phyloP scores from a whole-genome alignment of 2,888 invertebrate genomes.

The Pseudococcus viburni region DNA sequence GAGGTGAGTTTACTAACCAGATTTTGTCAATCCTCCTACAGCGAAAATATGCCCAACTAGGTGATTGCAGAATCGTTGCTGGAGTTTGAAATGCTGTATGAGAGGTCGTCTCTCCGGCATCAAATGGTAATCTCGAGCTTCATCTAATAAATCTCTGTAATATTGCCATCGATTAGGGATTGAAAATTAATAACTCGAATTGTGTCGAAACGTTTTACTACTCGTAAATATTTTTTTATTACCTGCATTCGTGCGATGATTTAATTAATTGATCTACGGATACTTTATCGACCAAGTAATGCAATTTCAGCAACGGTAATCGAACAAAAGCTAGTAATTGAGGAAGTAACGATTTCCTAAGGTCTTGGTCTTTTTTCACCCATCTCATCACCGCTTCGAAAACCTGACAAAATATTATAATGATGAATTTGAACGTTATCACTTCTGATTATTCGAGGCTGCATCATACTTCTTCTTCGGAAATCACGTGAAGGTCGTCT shows the following conservation, averaged over 20 bases:
- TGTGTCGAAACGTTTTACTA: not conserved
- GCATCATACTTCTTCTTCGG: constrained; percentile 78
- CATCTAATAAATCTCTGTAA: constrained; percentile 84
- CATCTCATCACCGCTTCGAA: constrained; percentile 88
- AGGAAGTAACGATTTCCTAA: constrained; percentile 77
- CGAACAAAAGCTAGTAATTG: constrained; percentile 83
- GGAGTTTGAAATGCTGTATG: constrained; percentile 82
- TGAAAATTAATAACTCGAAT: constrained; percentile 33
- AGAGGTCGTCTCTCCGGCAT: constrained; percentile 87
- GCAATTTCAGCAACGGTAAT: constrained; percentile 84
- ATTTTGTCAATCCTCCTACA: constrained; percentile 87
- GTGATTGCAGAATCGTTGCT: constrained; percentile 82
- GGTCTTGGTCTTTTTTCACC: constrained; percentile 79
- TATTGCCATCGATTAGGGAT: not conserved
- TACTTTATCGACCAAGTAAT: constrained; percentile 85
- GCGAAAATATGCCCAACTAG: constrained; percentile 88
- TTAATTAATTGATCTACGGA: constrained; percentile 84
- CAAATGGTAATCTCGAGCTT: constrained; percentile 89
- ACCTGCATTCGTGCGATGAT: constrained; percentile 84
- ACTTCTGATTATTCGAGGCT: not conserved
- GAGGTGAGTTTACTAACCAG: constrained; percentile 73
- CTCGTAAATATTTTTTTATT: constrained; percentile 67
- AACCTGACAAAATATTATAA: constrained; percentile 72
- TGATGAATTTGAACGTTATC: not conserved
- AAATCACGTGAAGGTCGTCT: constrained; percentile 83